phyloP scores from a whole-genome alignment of 1,140 invertebrate species.

The Littorina saxatilis region DNA sequence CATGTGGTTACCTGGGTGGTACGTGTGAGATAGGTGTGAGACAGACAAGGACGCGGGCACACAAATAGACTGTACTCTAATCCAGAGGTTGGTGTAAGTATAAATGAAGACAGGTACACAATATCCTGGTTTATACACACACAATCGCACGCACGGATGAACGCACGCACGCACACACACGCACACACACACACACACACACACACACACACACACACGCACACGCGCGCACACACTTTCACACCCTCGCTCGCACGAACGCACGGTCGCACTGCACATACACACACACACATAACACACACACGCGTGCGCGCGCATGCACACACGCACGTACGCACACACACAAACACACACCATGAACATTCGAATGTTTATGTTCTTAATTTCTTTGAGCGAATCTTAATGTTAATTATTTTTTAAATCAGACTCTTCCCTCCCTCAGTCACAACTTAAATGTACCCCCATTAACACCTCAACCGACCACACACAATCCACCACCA shows the following conservation, averaged over 20 bases:
- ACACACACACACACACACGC: not conserved
- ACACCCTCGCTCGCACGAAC: not conserved
- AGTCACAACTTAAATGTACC: too few species aligned
- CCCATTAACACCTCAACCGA: too few species aligned
- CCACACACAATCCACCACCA: too few species aligned
- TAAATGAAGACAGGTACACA: too few species aligned
- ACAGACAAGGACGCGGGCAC: not conserved
- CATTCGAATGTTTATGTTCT: too few species aligned
- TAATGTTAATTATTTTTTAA: too few species aligned
- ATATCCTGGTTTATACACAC: not conserved
- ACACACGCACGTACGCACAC: not conserved
- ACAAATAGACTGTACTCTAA: too few species aligned
- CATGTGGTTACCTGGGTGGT: not conserved
- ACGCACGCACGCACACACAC: not conserved
- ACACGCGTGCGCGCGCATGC: not conserved
- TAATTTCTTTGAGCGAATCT: too few species aligned
- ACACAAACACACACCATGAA: too few species aligned
- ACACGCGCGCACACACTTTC: not conserved
- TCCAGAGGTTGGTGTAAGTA: too few species aligned
- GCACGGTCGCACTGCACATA: not conserved
- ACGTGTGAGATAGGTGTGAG: not conserved
- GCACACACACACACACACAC: conserved; percentile 23
- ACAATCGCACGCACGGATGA: conserved; percentile 1
- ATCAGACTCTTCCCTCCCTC: too few species aligned
- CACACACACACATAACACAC: conserved; percentile 19